Conservation (phyloP, 2,113 vertebrate species). For the Myanophis thanlyinensis region DNA sequence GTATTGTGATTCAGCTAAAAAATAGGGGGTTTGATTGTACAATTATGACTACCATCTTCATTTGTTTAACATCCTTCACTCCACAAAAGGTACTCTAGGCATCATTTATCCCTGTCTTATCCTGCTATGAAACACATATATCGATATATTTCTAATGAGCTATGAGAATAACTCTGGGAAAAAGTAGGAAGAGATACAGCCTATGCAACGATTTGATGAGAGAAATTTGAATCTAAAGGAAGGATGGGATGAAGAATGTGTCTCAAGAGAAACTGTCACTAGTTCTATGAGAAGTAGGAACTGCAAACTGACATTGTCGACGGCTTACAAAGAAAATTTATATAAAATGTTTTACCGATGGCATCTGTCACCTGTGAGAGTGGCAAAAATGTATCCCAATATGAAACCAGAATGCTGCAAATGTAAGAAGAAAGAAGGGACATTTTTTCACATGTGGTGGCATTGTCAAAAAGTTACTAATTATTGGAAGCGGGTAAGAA, state of each 20-base stretch:
- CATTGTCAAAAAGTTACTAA: no score
- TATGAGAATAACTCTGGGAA: not conserved
- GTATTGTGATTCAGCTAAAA: not conserved
- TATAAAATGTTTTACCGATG: no score
- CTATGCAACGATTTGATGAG: not conserved
- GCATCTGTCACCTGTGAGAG: no score
- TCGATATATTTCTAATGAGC: not conserved
- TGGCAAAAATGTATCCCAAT: no score
- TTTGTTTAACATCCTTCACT: not conserved
- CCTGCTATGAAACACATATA: not conserved
- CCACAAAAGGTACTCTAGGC: not conserved
- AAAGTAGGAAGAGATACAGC: not conserved
- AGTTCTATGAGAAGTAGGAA: not conserved
- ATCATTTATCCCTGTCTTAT: not conserved
- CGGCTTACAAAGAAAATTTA: no score
- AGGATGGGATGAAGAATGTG: not conserved
- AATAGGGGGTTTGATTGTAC: not conserved
- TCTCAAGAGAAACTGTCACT: not conserved
- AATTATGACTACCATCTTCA: not conserved
- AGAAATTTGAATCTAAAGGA: not conserved
- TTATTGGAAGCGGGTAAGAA: no score
- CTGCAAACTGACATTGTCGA: no score
- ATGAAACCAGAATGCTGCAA: no score
- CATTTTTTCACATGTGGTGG: no score
- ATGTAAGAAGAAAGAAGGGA: no score